Base-by-base conservation (phyloP, 2,113 vertebrate genomes). In the Pimephales promelas region DNA sequence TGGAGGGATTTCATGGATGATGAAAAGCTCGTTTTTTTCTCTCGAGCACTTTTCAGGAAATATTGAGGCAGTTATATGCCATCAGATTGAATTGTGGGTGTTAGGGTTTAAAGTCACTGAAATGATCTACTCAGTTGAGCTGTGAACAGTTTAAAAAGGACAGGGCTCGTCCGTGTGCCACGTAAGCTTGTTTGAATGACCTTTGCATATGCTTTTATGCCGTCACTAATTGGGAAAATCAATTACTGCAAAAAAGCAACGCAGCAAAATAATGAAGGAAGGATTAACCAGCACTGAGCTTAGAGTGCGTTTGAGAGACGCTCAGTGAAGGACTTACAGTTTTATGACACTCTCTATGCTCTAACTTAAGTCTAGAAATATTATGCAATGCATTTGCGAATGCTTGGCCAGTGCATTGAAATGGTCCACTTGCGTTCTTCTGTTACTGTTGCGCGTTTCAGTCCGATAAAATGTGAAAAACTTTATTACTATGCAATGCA, bases 101-200 rank as follows among this genome's bases (percentile, higher is more conserved):
- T 22, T 68, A 68, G 20, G 22, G 22, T 68, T 9, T 68, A 10
- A 68, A 36, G 10, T 5, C 34, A 22, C 52, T 47, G 26, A 74
- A 59, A 24, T 40, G 31, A 77, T 57, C 52, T 56, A 13, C 28
- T 43, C 34, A 6, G 64, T 10, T 68, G 64, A 10, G 66, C 18
- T 11, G 20, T 75, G 31, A 76, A n/a, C n/a, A 9, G 31, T 22
- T 77, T 59, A 8, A 16, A 24, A 77, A 77, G 74, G 74, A 24
- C 74, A 59, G n/a, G 36, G 54, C 20, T 74, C 26, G 28, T 52
- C 7, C 18, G 28, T n/a, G 52, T 54, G 52, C 52, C 52, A 0
- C 18, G 31, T 75, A 76, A 52, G 72, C 43, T 52, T 22, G 26
- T 74, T 74, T 74, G 47, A 49, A 18, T 74, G 72, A 74, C 43